phyloP scores from a whole-genome alignment of 2,113 vertebrate species.

The Corythaeola cristata region DNA sequence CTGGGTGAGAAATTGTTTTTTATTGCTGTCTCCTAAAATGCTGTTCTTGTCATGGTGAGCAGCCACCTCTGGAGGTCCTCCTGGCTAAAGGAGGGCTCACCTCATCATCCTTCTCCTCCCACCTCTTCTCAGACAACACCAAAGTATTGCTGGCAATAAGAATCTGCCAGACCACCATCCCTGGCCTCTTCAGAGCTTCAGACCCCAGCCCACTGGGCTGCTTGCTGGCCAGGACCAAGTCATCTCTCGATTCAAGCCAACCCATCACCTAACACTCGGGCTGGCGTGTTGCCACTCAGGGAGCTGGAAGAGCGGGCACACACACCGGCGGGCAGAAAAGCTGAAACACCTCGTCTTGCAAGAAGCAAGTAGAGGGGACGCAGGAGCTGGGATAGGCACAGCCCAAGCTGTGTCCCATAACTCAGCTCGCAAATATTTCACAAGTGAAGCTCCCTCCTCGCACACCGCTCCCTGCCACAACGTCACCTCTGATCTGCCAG shows the following conservation, averaged over 20 bases:
- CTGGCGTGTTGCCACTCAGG: rapidly evolving
- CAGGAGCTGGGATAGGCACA: not conserved
- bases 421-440: not conserved
- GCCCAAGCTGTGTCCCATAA: not conserved
- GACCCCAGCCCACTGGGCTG: rapidly evolving
- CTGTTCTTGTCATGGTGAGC: rapidly evolving
- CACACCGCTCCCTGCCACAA: rapidly evolving
- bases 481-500: not conserved
- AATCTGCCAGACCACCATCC: not conserved
- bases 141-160: not conserved
- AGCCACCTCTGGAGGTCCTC: not conserved
- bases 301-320: not conserved
- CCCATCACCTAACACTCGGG: rapidly evolving
- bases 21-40: not conserved
- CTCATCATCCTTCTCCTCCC: not conserved
- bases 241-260: not conserved
- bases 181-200: not conserved
- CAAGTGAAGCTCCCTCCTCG: not conserved
- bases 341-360: not conserved
- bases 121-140: not conserved
- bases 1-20: not conserved
- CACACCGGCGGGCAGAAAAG: not conserved
- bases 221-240: not conserved
- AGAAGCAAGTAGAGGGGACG: not conserved
- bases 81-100: not conserved